Base-by-base conservation (phyloP, 2,113 vertebrate genomes). In the Nicator chloris region DNA sequence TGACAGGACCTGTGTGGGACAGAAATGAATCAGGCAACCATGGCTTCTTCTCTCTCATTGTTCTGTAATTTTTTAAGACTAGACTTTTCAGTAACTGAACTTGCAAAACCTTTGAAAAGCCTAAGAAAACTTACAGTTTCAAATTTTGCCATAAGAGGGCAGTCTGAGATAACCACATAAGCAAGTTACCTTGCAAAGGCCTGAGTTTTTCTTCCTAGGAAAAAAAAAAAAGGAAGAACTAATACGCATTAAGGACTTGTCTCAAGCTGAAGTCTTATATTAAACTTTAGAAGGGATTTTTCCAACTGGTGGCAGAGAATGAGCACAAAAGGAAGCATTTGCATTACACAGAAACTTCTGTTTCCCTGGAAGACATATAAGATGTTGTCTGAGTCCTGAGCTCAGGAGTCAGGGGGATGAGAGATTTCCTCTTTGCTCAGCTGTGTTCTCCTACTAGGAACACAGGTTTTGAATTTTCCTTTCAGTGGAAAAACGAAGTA, bases 71-170 rank as follows among this genome's bases (percentile, higher is more conserved):
- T 91, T 91, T 84, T 42, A 51, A 66, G 47, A 35, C 35, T 90
- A 64, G 59, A 63, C 33, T 65, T 86, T 92, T 70, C 65, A 64
- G 26, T 51, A 60, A 59, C n/a, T 47, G 42, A 47, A 9, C 23
- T 33, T 35, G 11, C 11, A 73, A 83, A 69, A 39, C 22, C 16
- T 71, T 70, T 28, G 76, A 33, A 31, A 78, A 56, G 9, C 7
- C 16, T 2, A 26, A 78, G 78, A 47, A 91, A 73, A 35, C 26
- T 7, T 33, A 26, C 64, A 78, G 49, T 96, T 92, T 57, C 71
- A 75, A 47, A 27, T 82, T 84, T 93, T 86, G 80, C 97, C 97
- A 51, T 64, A 53, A 98, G 97, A 91, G 96, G 97, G 96, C 86
- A 93, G 88, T 87, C 82, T 94, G 87, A 65, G 85, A 97, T 86